Conservation (phyloP, 2,888 invertebrate genomes). For the Caenorhabditis uteleia region DNA sequence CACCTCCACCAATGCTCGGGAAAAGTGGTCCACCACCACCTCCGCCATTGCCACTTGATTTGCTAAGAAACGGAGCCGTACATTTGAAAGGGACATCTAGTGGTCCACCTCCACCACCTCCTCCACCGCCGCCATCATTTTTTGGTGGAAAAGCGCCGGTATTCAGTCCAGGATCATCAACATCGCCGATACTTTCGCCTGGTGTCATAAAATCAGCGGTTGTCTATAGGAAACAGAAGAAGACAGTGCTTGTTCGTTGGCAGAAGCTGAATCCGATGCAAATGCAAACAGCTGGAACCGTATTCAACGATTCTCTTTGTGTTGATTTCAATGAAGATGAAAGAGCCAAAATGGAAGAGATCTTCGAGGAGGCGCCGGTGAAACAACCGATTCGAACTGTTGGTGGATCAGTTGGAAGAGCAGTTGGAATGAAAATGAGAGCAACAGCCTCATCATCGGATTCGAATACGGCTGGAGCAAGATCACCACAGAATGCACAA, state of each 20-base stretch:
- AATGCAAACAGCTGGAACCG: constrained; percentile 23
- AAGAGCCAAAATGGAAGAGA: constrained; percentile 32
- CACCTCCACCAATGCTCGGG: too few species aligned
- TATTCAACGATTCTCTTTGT: constrained; percentile 34
- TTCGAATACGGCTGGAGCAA: constrained; percentile 1
- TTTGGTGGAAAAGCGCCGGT: background rate
- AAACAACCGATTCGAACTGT: constrained; percentile 23
- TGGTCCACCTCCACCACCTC: constrained; percentile 20
- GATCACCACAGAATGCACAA: constrained; percentile 19
- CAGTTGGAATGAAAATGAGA: constrained; percentile 23
- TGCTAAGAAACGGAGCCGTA: too few species aligned
- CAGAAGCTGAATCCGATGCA: constrained; percentile 29
- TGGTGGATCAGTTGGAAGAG: constrained; percentile 32
- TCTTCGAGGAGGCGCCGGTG: constrained; percentile 32
- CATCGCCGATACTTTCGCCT: constrained; percentile 11
- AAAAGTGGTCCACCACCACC: too few species aligned
- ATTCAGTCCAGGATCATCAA: background rate
- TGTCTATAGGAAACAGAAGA: constrained; percentile 35
- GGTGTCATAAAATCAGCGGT: constrained; percentile 33
- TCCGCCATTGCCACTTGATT: background rate
- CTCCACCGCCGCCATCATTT: constrained; percentile 24
- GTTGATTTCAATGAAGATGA: constrained; percentile 40
- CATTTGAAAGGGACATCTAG: too few species aligned
- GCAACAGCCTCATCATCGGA: constrained; percentile 16
- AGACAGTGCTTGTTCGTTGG: constrained; percentile 32